A percentile compares a stretch with the other conserved stretches of the same genome.
Conservation (phyloP, 2,797 vertebrate species). For the Okamejei kenojei region DNA sequence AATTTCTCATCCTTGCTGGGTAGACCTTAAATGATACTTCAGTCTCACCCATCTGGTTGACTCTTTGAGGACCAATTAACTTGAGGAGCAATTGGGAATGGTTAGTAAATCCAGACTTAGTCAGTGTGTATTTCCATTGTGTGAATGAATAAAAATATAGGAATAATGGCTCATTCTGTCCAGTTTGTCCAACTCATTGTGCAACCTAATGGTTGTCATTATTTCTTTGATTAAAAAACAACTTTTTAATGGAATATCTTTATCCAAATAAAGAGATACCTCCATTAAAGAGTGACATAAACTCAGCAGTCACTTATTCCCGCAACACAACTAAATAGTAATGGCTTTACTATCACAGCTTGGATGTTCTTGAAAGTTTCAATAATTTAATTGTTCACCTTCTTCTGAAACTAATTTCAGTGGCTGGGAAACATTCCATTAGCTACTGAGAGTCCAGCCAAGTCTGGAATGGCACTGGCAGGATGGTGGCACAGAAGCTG, state of each 20-base stretch:
- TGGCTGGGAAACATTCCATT: not conserved
- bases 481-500: too few species aligned
- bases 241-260: not conserved
- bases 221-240: not conserved
- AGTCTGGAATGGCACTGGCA: not conserved
- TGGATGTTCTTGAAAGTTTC: not conserved
- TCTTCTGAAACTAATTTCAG: not conserved
- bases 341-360: not conserved
- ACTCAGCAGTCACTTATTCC: not conserved
- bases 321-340: not conserved
- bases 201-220: not conserved
- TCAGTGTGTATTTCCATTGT: too few species aligned
- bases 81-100: too few species aligned
- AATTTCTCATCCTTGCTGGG: too few species aligned
- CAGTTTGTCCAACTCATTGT: not conserved
- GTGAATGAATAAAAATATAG: too few species aligned
- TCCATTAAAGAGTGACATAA: not conserved
- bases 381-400: not conserved
- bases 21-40: too few species aligned
- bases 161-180: not conserved
- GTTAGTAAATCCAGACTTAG: too few species aligned
- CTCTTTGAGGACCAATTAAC: too few species aligned
- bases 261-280: not conserved
- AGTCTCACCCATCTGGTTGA: too few species aligned
- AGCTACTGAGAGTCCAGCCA: not conserved